phyloP scores from a whole-genome alignment of 2,888 invertebrate species.

The Lacanobia wlatinum region DNA sequence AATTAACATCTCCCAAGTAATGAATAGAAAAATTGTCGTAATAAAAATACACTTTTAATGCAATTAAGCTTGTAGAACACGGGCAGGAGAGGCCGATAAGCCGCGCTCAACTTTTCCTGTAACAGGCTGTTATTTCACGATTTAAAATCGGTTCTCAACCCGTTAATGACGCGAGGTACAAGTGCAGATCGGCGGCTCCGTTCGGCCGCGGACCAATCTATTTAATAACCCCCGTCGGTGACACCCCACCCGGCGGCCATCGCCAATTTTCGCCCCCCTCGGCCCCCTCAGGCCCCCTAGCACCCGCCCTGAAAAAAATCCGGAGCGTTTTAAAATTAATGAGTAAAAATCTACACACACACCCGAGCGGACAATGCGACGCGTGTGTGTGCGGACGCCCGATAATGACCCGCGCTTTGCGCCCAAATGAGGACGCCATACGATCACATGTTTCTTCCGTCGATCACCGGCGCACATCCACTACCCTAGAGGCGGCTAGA shows the following conservation, averaged over 20 bases:
- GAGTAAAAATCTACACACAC: slow-evolving; percentile 91
- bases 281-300: slow-evolving; percentile 82
- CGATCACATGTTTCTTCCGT: slow-evolving; percentile 66
- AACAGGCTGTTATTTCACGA: slow-evolving; percentile 91
- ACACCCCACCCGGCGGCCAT: slow-evolving; percentile 91
- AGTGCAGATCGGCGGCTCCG: slow-evolving; percentile 91
- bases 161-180: slow-evolving; percentile 91
- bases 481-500: slow-evolving; percentile 45
- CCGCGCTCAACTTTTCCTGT: slow-evolving; percentile 90
- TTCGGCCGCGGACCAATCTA: slow-evolving; percentile 91
- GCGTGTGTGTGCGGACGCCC: slow-evolving; percentile 83
- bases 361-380: slow-evolving; percentile 82
- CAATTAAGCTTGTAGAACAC: slow-evolving; percentile 87
- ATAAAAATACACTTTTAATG: slow-evolving; percentile 83
- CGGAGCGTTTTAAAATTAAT: slow-evolving; percentile 92
- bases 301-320: slow-evolving; percentile 91
- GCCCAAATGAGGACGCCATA: slow-evolving; percentile 71
- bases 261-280: slow-evolving; percentile 89
- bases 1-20: slow-evolving; percentile 64
- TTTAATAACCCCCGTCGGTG: slow-evolving; percentile 91
- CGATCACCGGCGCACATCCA: slow-evolving; percentile 34
- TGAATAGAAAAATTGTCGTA: slow-evolving; percentile 75
- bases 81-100: slow-evolving; percentile 85
- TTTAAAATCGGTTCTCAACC: slow-evolving; percentile 90
- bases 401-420: slow-evolving; percentile 85